Percentiles rank a stretch among this genome's conserved stretches.
Conservation (phyloP, 2,888 invertebrate species). For the Cylloceria caligata region DNA sequence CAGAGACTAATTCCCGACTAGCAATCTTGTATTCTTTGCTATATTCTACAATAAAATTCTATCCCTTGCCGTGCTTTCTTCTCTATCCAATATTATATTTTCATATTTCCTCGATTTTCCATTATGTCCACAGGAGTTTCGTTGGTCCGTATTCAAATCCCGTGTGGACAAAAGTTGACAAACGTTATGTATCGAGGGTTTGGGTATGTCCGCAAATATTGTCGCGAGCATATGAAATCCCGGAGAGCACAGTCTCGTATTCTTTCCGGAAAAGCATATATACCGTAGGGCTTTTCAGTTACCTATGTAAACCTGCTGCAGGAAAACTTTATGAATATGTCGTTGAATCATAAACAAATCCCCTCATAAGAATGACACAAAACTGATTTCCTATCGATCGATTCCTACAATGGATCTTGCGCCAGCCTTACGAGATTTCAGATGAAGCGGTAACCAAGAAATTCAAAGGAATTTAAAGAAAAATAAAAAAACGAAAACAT, state of each 20-base stretch:
- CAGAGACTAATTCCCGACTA: background rate
- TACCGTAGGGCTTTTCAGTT: constrained; percentile 31
- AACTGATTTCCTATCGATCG: background rate
- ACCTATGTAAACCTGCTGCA: constrained; percentile 43
- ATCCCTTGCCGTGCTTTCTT: background rate
- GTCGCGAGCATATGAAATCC: constrained; percentile 82
- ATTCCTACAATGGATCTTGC: background rate
- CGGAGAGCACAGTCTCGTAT: constrained; percentile 28
- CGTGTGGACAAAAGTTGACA: constrained; percentile 82
- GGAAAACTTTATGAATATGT: constrained; percentile 52
- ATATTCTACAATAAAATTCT: background rate
- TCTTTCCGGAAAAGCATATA: constrained; percentile 38
- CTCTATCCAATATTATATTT: constrained; percentile 71
- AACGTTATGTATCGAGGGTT: constrained; percentile 54
- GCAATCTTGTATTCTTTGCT: background rate
- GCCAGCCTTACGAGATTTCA: too few species aligned
- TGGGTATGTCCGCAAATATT: constrained; percentile 81
- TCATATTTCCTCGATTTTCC: constrained; percentile 79
- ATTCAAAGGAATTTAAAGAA: background rate
- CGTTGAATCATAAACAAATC: background rate
- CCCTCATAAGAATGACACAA: background rate
- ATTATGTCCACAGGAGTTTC: constrained; percentile 76
- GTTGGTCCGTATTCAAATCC: constrained; percentile 79
- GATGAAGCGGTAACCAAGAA: background rate
- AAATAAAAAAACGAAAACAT: constrained; percentile 65